A percentile compares a stretch with the other conserved stretches of the same genome.
Evolutionary conservation across 2,113 vertebrate genomes (phyloP).

Genomic region (Phodopus roborovskii): DNA sequence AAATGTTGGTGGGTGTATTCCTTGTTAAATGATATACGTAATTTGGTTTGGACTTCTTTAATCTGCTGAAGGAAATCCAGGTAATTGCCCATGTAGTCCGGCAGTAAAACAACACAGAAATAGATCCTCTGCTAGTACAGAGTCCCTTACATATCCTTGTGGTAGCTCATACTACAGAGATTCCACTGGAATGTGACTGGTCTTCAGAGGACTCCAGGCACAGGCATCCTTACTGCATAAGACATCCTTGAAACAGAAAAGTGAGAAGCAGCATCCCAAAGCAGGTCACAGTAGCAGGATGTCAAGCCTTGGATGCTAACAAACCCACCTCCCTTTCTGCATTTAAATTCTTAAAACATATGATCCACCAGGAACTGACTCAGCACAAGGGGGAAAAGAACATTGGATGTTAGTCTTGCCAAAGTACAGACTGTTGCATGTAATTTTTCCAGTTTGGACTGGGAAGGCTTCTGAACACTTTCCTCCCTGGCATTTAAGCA

Average conservation of each 20-base stretch:
- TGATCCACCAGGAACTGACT: not conserved
- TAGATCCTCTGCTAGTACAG: not conserved
- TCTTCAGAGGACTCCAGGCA: not conserved
- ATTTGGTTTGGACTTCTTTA: not conserved
- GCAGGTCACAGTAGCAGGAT: too few species aligned
- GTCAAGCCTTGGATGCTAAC: not conserved
- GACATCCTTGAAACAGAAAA: not conserved
- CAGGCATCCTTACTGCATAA: not conserved
- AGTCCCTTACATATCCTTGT: not conserved
- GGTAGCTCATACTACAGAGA: not conserved
- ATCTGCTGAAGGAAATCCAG: not conserved
- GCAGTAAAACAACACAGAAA: not conserved
- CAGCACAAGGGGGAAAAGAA: not conserved
- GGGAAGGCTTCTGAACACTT: not conserved
- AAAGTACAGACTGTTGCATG: not conserved
- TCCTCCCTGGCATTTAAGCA: not conserved
- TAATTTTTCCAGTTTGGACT: conserved; percentile 17
- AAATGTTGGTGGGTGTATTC: not conserved
- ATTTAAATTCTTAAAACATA: not conserved
- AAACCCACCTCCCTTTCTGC: not conserved
- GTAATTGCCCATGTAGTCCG: not conserved
- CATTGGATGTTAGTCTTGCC: not conserved
- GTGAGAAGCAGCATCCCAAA: not conserved
- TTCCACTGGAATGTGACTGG: not conserved
- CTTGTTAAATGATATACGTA: not conserved